A percentile compares a stretch with the other conserved stretches of the same genome.
Evolutionary conservation across 2,797 vertebrate genomes (phyloP).

Genomic region (Gila robusta): DNA sequence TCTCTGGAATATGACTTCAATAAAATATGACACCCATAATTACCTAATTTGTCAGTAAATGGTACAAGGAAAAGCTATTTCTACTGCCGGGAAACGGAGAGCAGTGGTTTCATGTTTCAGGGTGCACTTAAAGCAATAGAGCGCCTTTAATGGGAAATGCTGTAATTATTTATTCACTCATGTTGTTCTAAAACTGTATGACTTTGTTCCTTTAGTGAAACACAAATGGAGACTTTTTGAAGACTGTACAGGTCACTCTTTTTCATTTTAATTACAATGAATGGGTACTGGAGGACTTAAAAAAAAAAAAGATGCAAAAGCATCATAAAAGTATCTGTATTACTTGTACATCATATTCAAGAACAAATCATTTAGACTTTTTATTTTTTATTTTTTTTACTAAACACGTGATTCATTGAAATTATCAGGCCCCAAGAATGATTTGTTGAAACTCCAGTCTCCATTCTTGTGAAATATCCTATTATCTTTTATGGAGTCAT

Average conservation of each 20-base stretch:
- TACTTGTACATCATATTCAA: not conserved
- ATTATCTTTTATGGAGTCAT: not conserved
- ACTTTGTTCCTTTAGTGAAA: not conserved
- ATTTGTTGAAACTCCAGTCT: not conserved
- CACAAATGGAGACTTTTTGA: not conserved
- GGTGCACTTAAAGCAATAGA: slow-evolving; percentile 19
- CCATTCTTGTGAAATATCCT: not conserved
- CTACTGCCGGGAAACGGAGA: not conserved
- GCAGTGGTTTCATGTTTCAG: not conserved
- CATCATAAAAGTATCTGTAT: not conserved
- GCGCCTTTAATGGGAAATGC: not conserved
- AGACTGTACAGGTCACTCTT: too few relatives aligned
- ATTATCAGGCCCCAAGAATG: not conserved
- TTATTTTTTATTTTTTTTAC: not conserved
- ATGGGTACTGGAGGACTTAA: not conserved
- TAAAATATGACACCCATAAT: slow-evolving; percentile 35
- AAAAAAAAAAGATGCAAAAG: not conserved
- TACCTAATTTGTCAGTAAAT: not conserved
- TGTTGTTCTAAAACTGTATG: not conserved
- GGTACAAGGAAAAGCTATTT: slow-evolving; percentile 21
- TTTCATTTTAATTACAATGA: not conserved
- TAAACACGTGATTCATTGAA: not conserved
- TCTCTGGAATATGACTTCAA: slow-evolving; percentile 36
- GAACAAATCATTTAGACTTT: not conserved
- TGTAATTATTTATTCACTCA: slow-evolving; percentile 7